A percentile compares a stretch with the other conserved stretches of the same genome.
These are phyloP conservation scores for Petrosia ficiformis DNA, from an alignment of 37 sponge, comb jelly and placozoan species.

Conservation along the genomic window DNA sequence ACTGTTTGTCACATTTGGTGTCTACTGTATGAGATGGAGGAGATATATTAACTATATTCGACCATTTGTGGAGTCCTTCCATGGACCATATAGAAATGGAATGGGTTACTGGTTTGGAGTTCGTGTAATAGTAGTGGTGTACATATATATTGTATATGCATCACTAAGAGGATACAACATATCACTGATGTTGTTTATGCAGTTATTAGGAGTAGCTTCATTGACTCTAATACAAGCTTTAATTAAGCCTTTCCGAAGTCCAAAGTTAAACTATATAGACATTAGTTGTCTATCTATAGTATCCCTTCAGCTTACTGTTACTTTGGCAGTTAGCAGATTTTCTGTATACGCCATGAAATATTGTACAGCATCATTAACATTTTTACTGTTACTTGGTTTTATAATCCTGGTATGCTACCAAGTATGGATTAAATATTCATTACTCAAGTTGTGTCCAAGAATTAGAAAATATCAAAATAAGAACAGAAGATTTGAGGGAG, in stretches of 20 bases:
- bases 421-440: too few species aligned
- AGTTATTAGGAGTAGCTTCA: background rate
- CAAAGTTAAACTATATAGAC: background rate
- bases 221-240: background rate
- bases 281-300: background rate
- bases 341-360: too few species aligned
- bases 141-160: background rate
- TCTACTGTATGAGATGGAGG: background rate
- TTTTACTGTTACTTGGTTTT: too few species aligned
- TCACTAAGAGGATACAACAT: background rate
- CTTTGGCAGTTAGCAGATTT: background rate
- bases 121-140: background rate
- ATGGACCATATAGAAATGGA: background rate
- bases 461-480: too few species aligned
- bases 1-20: background rate
- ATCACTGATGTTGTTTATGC: background rate
- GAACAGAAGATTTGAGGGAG: background rate
- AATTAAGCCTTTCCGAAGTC: background rate
- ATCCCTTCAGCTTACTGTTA: background rate
- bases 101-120: background rate
- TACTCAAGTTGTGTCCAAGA: too few species aligned
- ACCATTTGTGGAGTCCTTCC: background rate
- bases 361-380: too few species aligned
- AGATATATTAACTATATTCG: background rate
- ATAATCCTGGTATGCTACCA: too few species aligned